Evolutionary conservation across 1,140 invertebrate genomes (phyloP).

Genomic region (Rhyacophila brunnea): DNA sequence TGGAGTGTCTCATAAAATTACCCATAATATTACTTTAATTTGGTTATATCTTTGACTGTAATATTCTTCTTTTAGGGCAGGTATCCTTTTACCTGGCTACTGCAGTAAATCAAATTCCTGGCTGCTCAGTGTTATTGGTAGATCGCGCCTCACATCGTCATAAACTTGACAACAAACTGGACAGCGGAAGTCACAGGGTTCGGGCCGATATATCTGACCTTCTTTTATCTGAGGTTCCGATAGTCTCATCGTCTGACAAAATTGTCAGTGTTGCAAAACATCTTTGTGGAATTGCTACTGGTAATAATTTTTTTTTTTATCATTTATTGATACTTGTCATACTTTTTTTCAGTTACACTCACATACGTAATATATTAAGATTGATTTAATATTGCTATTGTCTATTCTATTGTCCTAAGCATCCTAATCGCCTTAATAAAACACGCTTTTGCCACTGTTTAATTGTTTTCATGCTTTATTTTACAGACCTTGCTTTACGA

Average conservation of each 20-base stretch:
- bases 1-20: no score
- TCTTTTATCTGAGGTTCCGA: slow-evolving; percentile 58
- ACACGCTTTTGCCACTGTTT: no score
- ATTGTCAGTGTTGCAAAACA: slow-evolving; percentile 81
- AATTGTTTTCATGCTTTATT: neutral
- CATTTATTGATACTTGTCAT: no score
- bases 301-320: slow-evolving; percentile 44
- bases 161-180: slow-evolving; percentile 73
- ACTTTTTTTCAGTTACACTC: no score
- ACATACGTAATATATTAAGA: no score
- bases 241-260: slow-evolving; percentile 46
- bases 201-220: slow-evolving; percentile 75
- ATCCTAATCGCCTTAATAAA: no score
- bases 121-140: slow-evolving; percentile 65
- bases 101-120: slow-evolving; percentile 50
- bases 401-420: no score
- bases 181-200: slow-evolving; percentile 57
- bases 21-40: neutral
- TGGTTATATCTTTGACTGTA: neutral
- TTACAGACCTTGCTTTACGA: slow-evolving; percentile 66
- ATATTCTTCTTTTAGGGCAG: slow-evolving; percentile 56
- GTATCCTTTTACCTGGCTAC: slow-evolving; percentile 72
- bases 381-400: no score
- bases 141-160: slow-evolving; percentile 77
- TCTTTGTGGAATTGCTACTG: slow-evolving; percentile 81